A percentile compares a stretch with the other conserved stretches of the same genome.
Evolutionary conservation across 2,113 vertebrate species (phyloP).

Genomic region (Eubucco bourcierii): DNA sequence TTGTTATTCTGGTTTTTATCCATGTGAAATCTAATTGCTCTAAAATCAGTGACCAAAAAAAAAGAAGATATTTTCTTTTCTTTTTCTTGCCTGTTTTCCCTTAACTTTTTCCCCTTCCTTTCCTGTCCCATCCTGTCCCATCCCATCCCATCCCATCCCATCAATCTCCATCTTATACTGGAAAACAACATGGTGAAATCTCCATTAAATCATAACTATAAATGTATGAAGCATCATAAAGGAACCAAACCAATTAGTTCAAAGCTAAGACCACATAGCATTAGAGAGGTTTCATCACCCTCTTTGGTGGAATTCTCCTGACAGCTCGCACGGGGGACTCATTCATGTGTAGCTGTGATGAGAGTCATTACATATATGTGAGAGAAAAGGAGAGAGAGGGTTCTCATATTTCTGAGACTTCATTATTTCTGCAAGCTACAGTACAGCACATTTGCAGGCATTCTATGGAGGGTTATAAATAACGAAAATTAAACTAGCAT

Average conservation of each 20-base stretch:
- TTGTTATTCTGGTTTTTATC: not conserved
- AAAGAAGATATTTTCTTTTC: no score
- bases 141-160: no score
- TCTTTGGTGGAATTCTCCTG: not conserved
- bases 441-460: not conserved
- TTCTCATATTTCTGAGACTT: slow-evolving; percentile 31
- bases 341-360: not conserved
- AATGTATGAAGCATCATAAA: not conserved
- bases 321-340: not conserved
- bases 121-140: no score
- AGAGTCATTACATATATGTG: not conserved
- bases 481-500: slow-evolving; percentile 58
- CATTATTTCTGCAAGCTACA: slow-evolving; percentile 38
- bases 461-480: slow-evolving; percentile 49
- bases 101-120: no score
- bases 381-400: not conserved
- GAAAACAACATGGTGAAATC: not conserved
- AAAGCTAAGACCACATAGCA: not conserved
- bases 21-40: not conserved
- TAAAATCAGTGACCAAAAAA: not conserved
- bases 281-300: not conserved
- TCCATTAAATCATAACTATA: not conserved
- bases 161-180: not conserved
- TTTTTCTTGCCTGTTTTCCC: no score
- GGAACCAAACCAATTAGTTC: not conserved